Evolutionary conservation across 2,797 vertebrate genomes (phyloP).

Genomic region (Emys orbicularis): DNA sequence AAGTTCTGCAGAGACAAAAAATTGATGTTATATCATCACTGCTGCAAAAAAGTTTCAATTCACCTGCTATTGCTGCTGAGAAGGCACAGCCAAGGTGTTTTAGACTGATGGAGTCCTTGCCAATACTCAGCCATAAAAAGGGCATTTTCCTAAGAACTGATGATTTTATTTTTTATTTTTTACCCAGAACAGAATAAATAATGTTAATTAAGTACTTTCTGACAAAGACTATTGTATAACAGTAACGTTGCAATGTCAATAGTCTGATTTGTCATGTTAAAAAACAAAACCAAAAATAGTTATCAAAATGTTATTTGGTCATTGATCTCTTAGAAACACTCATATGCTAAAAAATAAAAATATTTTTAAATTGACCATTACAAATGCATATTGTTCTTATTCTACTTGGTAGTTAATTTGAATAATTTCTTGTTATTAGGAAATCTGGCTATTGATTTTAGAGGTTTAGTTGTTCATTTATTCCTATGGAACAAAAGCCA

Average conservation of each 20-base stretch:
- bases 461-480: background rate
- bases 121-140: background rate
- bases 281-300: background rate
- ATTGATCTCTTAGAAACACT: background rate
- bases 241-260: background rate
- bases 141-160: background rate
- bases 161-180: background rate
- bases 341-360: background rate
- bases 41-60: background rate
- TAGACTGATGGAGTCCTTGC: background rate
- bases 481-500: background rate
- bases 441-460: background rate
- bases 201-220: background rate
- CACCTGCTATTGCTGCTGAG: background rate
- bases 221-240: background rate
- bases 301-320: background rate
- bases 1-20: too few relatives aligned
- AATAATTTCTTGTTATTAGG: background rate
- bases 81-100: background rate
- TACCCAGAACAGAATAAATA: background rate
- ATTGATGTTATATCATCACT: background rate
- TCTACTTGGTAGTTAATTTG: background rate
- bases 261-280: background rate
- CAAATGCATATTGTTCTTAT: accelerated
- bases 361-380: background rate